phyloP scores from a whole-genome alignment of 2,888 invertebrate species.

The Esperia sulphurella region DNA sequence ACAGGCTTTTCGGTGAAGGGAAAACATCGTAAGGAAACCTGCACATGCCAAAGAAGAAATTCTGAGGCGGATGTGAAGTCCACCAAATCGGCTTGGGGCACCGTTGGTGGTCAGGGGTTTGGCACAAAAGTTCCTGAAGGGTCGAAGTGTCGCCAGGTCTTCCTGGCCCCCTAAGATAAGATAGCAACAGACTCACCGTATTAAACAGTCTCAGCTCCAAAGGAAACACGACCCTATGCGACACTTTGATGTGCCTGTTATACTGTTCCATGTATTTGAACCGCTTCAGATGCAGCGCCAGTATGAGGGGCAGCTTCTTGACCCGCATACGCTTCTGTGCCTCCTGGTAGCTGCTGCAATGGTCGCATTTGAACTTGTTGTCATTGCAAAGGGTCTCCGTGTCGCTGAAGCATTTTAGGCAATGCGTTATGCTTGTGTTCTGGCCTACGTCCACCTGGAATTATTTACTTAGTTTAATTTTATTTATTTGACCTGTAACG shows the following conservation, averaged over 20 bases:
- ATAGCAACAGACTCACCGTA: constrained; percentile 87
- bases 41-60: no score
- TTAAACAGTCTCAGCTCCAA: constrained; percentile 98
- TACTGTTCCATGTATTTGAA: constrained; percentile 99
- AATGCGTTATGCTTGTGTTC: constrained; percentile 99
- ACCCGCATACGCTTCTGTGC: constrained; percentile 99
- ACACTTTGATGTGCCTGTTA: constrained; percentile 98
- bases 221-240: constrained; percentile 99
- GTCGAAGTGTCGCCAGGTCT: no score
- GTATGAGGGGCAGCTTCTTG: constrained; percentile 97
- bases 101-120: no score
- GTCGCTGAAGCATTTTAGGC: constrained; percentile 97
- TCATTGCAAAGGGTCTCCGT: constrained; percentile 99
- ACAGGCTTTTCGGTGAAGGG: no score
- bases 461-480: no score
- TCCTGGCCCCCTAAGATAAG: no score
- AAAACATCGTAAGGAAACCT: no score
- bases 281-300: constrained; percentile 98
- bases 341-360: constrained; percentile 99
- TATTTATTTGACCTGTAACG: no score
- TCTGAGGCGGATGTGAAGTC: no score
- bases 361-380: constrained; percentile 99
- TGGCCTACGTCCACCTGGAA: constrained; percentile 98
- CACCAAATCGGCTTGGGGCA: no score
- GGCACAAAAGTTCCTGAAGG: no score